Evolutionary conservation across 1,140 invertebrate species (phyloP).

Genomic region (Bombyx mori): ASM3026992v2 NC_085129.1:1698001-1698500

Average conservation of each 20-base stretch:
- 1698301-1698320: slow-evolving; percentile 30
- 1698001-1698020: slow-evolving; percentile 15
- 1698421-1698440: slow-evolving; percentile 45
- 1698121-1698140: too few species aligned
- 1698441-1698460: slow-evolving; percentile 42
- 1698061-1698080: slow-evolving; percentile 8
- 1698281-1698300: slow-evolving; percentile 54
- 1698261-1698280: slow-evolving; percentile 43
- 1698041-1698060: background rate
- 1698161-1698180: too few species aligned
- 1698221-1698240: background rate
- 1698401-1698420: slow-evolving; percentile 41
- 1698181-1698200: too few species aligned
- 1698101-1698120: too few species aligned
- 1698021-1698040: background rate
- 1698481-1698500: slow-evolving; percentile 25
- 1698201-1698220: too few species aligned
- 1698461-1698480: slow-evolving; percentile 38
- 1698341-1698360: slow-evolving; percentile 28
- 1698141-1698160: too few species aligned
- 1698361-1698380: slow-evolving; percentile 65
- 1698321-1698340: slow-evolving; percentile 34
- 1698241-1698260: slow-evolving; percentile 1
- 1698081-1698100: background rate
- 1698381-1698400: slow-evolving; percentile 45